Base-by-base conservation (phyloP, 2,888 invertebrate genomes). In the Drosophila recens region DNA sequence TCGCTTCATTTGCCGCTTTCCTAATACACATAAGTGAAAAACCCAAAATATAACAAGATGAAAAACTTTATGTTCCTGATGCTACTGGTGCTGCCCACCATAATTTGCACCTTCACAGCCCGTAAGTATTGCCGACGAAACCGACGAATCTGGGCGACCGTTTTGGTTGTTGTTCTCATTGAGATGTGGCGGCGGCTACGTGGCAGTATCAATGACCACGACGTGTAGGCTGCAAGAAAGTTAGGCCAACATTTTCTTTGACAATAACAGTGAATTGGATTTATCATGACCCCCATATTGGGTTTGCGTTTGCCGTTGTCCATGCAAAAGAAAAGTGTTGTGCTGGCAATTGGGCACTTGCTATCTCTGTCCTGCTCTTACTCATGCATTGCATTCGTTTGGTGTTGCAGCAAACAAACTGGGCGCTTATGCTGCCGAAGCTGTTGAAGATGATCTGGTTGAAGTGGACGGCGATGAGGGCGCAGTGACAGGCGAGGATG, bases 41-140 rank as follows among this genome's bases (percentile, higher is more conserved):
- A 40, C 33, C 17, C 57, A 11, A 65, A 64, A 73, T 62, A 52
- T 46, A 65, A 48, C 15, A 82, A 77, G 48, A 96, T 97, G 96
- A 96, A 94, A 93, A 93, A 94, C 88, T 93, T 96, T 87, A 94
- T 95, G 91, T 92, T 96, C 86, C 92, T 95, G 53, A 90, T 94
- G 73, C 90, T 96, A 63, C 90, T 97, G 88, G 94, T 96, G 82
- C 93, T 97, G 75, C 96, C 96, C 82, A 95, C 96, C 36, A 94
- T 96, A 49, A 94, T 96, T 79, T 94, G 96, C 81, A 95, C 95
- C 80, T 94, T 95, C 77, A 95, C 95, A 92, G 94, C 93, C 93
- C 95, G 97, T 97, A 94, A 96, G 95, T 94, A 67, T 45, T 33
- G 8, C 30, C 27, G 27, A 27, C 27, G 0, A 27, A 23, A 23